phyloP scores from a whole-genome alignment of 2,113 vertebrate genomes.

The Pygathrix nemaeus region DNA sequence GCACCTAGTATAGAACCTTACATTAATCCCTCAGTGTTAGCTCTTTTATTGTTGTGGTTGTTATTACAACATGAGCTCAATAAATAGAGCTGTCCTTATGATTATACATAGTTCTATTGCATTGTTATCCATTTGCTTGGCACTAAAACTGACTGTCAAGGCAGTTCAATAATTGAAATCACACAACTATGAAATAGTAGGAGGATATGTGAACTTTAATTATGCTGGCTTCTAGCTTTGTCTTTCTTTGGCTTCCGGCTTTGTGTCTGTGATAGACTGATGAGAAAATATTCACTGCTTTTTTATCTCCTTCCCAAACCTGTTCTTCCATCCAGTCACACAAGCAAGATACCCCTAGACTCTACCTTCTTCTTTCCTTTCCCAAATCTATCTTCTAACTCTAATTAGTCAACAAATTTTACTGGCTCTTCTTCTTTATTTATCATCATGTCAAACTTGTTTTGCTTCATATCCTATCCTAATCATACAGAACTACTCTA shows the following conservation, averaged over 20 bases:
- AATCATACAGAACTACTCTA: not conserved
- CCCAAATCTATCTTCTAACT: not conserved
- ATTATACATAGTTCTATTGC: not conserved
- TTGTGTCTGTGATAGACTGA: not conserved
- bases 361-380: not conserved
- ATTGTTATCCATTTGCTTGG: not conserved
- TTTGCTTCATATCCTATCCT: not conserved
- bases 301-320: not conserved
- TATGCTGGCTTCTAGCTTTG: not conserved
- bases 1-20: not conserved
- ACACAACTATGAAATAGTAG: not conserved
- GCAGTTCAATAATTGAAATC: not conserved
- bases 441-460: not conserved
- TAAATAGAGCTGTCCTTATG: not conserved
- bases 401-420: not conserved
- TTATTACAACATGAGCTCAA: not conserved
- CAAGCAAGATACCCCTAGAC: not conserved
- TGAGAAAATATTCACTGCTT: not conserved
- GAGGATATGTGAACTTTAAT: not conserved
- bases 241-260: not conserved
- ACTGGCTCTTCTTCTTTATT: not conserved
- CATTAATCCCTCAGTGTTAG: not conserved
- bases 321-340: not conserved
- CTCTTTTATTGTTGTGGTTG: not conserved
- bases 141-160: not conserved